Conservation (phyloP, 2,888 invertebrate species). For the Loripinus fragilis region DNA sequence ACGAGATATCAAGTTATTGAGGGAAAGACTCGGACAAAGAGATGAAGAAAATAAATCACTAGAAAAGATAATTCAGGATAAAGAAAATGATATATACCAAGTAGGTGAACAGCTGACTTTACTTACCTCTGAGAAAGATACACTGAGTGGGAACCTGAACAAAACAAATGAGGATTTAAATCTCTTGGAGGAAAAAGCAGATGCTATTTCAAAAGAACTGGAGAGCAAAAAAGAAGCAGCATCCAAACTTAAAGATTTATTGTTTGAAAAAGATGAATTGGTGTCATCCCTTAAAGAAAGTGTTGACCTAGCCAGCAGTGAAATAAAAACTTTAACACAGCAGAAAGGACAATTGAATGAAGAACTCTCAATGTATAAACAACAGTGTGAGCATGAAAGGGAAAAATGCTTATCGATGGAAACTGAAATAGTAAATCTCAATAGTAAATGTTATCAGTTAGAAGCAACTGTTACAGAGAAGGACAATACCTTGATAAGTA, state of each 20-base stretch:
- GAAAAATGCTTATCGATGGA: not conserved
- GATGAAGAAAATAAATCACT: slow-evolving; percentile 38
- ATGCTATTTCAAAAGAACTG: slow-evolving; percentile 32
- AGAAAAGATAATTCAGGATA: slow-evolving; percentile 48
- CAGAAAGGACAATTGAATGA: slow-evolving; percentile 11
- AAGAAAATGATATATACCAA: slow-evolving; percentile 49
- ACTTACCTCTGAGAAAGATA: not conserved
- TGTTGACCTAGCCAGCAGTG: slow-evolving; percentile 28
- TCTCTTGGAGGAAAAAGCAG: slow-evolving; percentile 28
- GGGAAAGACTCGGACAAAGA: slow-evolving; percentile 55
- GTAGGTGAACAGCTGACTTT: slow-evolving; percentile 33
- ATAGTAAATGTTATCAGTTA: slow-evolving; percentile 10
- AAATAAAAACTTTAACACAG: slow-evolving; percentile 15
- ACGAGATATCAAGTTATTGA: slow-evolving; percentile 59
- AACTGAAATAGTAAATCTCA: not conserved
- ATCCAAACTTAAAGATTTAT: slow-evolving; percentile 49
- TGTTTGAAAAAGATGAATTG: slow-evolving; percentile 49
- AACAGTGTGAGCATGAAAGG: slow-evolving; percentile 30
- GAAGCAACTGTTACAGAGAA: not conserved
- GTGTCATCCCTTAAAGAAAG: slow-evolving; percentile 45
- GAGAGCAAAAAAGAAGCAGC: slow-evolving; percentile 49
- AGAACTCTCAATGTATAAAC: slow-evolving; percentile 40
- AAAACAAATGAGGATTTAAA: slow-evolving; percentile 20
- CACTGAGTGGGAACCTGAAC: not conserved
- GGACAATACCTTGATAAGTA: not conserved